Conservation (phyloP, 37 sponge, comb jelly and placozoan genomes). For the Cladorhizidae sp. region DNA sequence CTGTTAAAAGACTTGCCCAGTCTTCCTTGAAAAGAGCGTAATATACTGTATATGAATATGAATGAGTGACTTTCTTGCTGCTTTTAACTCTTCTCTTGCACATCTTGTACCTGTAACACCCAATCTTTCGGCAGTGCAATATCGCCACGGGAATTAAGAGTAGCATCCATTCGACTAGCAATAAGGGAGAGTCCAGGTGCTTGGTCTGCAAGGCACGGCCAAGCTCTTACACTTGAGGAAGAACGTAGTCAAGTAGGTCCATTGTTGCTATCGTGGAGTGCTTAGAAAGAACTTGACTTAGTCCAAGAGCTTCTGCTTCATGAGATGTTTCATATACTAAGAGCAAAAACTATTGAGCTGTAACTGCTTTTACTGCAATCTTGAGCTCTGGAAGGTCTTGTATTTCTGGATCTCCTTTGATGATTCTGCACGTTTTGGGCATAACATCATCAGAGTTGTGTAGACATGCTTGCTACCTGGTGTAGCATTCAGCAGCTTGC, state of each 20-base stretch:
- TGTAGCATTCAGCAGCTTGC: background rate
- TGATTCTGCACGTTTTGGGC: constrained; percentile 15
- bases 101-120: too few relatives aligned
- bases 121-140: too few relatives aligned
- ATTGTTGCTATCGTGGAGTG: constrained; percentile 59
- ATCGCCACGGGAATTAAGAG: too few relatives aligned
- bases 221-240: constrained; percentile 60
- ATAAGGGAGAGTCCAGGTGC: too few relatives aligned
- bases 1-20: too few relatives aligned
- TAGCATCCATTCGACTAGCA: too few relatives aligned
- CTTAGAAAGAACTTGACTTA: constrained; percentile 52
- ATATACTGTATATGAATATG: too few relatives aligned
- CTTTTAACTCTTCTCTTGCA: too few relatives aligned
- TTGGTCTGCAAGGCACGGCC: constrained; percentile 36
- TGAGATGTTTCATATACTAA: constrained; percentile 40
- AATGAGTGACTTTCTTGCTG: too few relatives aligned
- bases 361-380: constrained; percentile 56
- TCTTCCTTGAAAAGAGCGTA: too few relatives aligned
- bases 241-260: constrained; percentile 51
- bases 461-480: background rate
- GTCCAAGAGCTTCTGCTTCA: constrained; percentile 70
- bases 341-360: constrained; percentile 38
- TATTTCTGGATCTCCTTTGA: constrained; percentile 40
- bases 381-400: constrained; percentile 50
- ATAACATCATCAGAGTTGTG: background rate